These are phyloP conservation scores for Stegostoma tigrinum DNA, from an alignment of 2,113 vertebrate species.

Conservation along the genomic window DNA sequence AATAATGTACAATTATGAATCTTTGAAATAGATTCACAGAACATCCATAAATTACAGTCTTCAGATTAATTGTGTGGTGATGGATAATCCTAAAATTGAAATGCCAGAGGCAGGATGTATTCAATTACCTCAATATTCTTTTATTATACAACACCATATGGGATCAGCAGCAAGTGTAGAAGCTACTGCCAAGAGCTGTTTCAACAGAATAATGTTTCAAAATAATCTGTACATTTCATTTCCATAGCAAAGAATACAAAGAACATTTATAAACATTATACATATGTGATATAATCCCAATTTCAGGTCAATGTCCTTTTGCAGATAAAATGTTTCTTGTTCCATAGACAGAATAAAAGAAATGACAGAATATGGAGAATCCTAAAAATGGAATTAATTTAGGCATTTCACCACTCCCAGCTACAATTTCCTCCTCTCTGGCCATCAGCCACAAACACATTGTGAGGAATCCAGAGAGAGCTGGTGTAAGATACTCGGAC, in stretches of 20 bases:
- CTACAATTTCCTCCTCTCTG: neutral
- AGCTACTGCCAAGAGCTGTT: neutral
- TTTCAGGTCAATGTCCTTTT: neutral
- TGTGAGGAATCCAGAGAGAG: neutral
- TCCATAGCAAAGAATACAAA: neutral
- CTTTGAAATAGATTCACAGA: neutral
- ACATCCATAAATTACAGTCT: neutral
- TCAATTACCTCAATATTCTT: neutral
- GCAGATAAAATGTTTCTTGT: neutral
- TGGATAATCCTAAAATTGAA: too few relatives aligned
- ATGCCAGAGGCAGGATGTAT: neutral
- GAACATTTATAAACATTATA: neutral
- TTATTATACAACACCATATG: neutral
- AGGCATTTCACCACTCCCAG: too few relatives aligned
- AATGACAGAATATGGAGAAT: neutral
- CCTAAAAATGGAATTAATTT: neutral
- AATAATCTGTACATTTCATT: neutral
- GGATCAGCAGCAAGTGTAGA: neutral
- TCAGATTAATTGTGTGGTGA: neutral
- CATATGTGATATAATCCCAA: neutral
- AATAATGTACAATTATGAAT: neutral
- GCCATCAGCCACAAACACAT: neutral
- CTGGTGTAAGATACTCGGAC: too few relatives aligned
- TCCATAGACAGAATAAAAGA: neutral
- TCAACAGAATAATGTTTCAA: neutral